Conservation (phyloP, 2,797 vertebrate genomes). For the Anas capensis region DNA sequence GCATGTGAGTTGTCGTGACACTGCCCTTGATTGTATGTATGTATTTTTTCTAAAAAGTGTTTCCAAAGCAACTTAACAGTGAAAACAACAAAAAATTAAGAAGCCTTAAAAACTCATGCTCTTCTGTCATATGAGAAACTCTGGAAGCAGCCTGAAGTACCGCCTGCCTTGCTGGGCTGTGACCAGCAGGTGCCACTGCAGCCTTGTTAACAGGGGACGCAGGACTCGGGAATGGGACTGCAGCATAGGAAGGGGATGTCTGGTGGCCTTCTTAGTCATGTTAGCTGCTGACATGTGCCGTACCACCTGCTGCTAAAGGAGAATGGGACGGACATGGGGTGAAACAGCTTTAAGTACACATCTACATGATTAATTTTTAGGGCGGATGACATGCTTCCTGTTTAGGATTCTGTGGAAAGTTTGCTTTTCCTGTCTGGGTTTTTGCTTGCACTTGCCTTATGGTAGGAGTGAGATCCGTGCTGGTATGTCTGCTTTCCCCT, state of each 20-base stretch:
- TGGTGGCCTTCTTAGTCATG: not conserved
- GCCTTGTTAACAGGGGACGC: not conserved
- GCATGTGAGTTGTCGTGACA: no score
- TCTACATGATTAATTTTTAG: not conserved
- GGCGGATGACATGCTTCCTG: rapidly evolving
- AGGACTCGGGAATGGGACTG: not conserved
- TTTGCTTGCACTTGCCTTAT: not conserved
- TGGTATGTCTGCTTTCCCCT: not conserved
- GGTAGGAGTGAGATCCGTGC: not conserved
- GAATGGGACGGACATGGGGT: rapidly evolving
- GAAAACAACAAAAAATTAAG: not conserved
- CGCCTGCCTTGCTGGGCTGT: not conserved
- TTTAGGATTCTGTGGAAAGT: not conserved
- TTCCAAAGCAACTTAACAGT: not conserved
- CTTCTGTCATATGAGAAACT: rapidly evolving
- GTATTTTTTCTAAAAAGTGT: not conserved
- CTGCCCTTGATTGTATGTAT: not conserved
- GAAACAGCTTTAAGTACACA: rapidly evolving
- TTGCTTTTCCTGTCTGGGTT: not conserved
- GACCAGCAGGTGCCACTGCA: conserved; percentile 70
- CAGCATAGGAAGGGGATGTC: not conserved
- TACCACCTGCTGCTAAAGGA: rapidly evolving
- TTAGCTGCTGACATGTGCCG: not conserved
- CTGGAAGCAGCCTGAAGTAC: rapidly evolving
- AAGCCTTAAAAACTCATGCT: not conserved